phyloP scores from a whole-genome alignment of 2,113 vertebrate species.

The Tympanuchus pallidicinctus region DNA sequence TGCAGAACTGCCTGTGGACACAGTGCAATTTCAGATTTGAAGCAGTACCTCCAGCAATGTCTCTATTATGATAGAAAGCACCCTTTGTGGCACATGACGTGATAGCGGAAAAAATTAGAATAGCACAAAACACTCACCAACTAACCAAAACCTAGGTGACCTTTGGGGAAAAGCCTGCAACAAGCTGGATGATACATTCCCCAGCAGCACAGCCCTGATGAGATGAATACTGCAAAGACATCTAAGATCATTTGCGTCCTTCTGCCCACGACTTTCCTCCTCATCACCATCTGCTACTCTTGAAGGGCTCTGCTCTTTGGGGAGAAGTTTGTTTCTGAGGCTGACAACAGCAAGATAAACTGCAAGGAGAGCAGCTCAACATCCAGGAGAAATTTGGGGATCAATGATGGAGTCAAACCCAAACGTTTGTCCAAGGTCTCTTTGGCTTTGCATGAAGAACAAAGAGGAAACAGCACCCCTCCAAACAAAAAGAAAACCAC shows the following conservation, averaged over 20 bases:
- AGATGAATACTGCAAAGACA: conserved; percentile 7
- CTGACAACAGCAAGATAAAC: neutral
- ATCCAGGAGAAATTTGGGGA: neutral
- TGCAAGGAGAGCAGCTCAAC: neutral
- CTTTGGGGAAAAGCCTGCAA: neutral
- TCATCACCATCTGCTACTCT: conserved; percentile 58
- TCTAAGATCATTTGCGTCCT: conserved; percentile 23
- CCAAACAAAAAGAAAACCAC: neutral
- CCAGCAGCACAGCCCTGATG: neutral
- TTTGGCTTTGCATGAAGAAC: rapidly evolving
- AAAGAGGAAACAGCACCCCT: neutral
- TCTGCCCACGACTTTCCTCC: conserved; percentile 52
- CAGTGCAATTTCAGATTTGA: rapidly evolving
- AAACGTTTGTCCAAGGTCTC: neutral
- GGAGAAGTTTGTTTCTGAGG: conserved; percentile 26
- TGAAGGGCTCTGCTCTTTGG: conserved; percentile 12
- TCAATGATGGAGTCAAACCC: neutral
- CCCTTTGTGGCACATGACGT: rapidly evolving
- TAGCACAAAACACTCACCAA: neutral
- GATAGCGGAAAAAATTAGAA: neutral
- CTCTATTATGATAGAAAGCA: neutral
- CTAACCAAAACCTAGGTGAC: neutral
- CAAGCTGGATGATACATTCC: neutral
- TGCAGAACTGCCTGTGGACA: neutral
- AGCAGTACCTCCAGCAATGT: neutral